phyloP scores from a whole-genome alignment of 2,797 vertebrate species.

The Novumbra hubbsi region DNA sequence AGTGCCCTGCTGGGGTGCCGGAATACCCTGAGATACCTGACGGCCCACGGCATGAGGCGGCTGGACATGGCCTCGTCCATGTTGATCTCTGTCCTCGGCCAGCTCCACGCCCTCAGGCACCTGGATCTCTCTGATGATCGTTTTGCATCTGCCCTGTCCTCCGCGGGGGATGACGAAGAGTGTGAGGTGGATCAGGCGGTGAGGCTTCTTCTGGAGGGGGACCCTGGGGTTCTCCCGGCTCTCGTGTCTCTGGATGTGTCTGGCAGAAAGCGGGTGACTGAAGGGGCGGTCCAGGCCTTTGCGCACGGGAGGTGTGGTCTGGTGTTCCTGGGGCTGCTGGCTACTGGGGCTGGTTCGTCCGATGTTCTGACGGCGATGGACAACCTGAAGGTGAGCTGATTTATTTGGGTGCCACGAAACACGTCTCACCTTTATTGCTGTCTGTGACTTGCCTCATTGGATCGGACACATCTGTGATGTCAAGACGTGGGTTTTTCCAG shows the following conservation, averaged over 20 bases:
- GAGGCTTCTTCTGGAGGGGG: slow-evolving; percentile 82
- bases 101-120: slow-evolving; percentile 77
- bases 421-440: background rate
- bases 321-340: slow-evolving; percentile 88
- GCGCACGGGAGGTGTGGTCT: slow-evolving; percentile 80
- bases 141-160: slow-evolving; percentile 66
- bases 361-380: slow-evolving; percentile 80
- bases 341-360: slow-evolving; percentile 86
- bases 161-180: slow-evolving; percentile 67
- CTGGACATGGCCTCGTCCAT: slow-evolving; percentile 86
- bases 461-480: background rate
- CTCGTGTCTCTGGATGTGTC: slow-evolving; percentile 91
- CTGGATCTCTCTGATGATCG: slow-evolving; percentile 94
- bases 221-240: slow-evolving; percentile 79
- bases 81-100: slow-evolving; percentile 78
- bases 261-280: slow-evolving; percentile 81
- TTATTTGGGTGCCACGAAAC: background rate
- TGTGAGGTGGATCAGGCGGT: slow-evolving; percentile 65
- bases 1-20: slow-evolving; percentile 83
- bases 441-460: background rate
- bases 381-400: slow-evolving; percentile 82
- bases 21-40: slow-evolving; percentile 82
- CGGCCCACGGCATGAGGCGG: slow-evolving; percentile 84
- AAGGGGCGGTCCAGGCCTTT: slow-evolving; percentile 81
- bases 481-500: background rate